phyloP scores from a whole-genome alignment of 2,888 invertebrate genomes.

The Cheilosia grossa region DNA sequence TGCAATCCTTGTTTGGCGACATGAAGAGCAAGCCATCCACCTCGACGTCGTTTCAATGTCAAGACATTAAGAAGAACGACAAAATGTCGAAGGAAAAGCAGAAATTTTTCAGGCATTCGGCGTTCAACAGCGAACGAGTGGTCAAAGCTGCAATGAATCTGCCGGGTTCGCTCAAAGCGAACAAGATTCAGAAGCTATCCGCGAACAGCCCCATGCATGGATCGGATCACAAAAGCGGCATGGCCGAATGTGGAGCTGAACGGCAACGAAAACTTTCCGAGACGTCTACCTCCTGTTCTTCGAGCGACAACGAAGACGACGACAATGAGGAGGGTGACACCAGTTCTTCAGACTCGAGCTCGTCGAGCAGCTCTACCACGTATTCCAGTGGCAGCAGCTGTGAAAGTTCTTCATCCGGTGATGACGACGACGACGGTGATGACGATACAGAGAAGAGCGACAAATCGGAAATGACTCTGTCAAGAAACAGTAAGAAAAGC shows the following conservation, averaged over 20 bases:
- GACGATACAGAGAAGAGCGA: constrained; percentile 80
- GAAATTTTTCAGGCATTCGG: constrained; percentile 92
- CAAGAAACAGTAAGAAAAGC: constrained; percentile 78
- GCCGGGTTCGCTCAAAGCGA: constrained; percentile 32
- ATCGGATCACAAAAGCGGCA: constrained; percentile 19
- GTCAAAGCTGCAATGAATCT: constrained; percentile 69
- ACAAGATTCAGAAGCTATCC: constrained; percentile 41
- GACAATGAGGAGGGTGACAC: constrained; percentile 80
- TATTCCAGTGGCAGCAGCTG: constrained; percentile 82
- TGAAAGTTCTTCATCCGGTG: constrained; percentile 81
- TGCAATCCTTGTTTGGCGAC: constrained; percentile 38
- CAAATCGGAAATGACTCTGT: constrained; percentile 78
- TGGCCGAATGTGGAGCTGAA: constrained; percentile 52
- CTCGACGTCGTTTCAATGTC: constrained; percentile 72
- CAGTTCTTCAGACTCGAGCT: constrained; percentile 81
- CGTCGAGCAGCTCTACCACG: constrained; percentile 81
- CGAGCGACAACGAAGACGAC: constrained; percentile 81
- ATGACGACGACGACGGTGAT: constrained; percentile 80
- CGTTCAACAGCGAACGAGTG: constrained; percentile 87
- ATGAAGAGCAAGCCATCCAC: constrained; percentile 59
- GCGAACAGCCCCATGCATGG: constrained; percentile 29
- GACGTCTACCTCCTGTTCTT: constrained; percentile 81
- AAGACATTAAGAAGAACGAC: constrained; percentile 86
- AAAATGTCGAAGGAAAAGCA: constrained; percentile 93
- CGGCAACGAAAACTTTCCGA: constrained; percentile 79